Evolutionary conservation across 2,797 vertebrate species (phyloP).

Genomic region (Anisognathus igniventris): DNA sequence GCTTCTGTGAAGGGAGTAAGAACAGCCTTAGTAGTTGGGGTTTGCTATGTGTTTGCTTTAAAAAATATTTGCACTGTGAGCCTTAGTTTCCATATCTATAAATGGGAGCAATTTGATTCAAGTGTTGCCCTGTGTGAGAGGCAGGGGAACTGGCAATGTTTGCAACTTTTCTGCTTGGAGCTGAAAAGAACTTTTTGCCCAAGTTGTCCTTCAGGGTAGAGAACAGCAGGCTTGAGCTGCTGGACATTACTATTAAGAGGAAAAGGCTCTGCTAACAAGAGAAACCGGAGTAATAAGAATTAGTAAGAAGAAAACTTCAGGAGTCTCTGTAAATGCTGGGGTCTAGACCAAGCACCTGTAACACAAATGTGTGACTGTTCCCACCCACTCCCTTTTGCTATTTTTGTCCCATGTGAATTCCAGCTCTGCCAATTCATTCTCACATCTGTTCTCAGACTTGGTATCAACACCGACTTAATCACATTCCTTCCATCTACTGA

Average conservation of each 20-base stretch:
- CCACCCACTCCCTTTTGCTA: constrained; percentile 37
- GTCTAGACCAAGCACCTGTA: constrained; percentile 55
- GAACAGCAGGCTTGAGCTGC: neutral
- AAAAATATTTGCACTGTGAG: neutral
- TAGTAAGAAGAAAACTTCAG: neutral
- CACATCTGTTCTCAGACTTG: constrained; percentile 51
- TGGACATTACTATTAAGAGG: neutral
- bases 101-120: neutral
- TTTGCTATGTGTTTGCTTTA: neutral
- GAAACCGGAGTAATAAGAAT: neutral
- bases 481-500: constrained; percentile 40
- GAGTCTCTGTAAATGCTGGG: neutral
- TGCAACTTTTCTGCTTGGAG: neutral
- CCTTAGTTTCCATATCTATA: neutral
- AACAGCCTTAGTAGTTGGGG: neutral
- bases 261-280: neutral
- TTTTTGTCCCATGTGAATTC: constrained; percentile 46
- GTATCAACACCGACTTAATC: constrained; percentile 25
- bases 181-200: neutral
- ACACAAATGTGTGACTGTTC: constrained; percentile 23
- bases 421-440: constrained; percentile 35
- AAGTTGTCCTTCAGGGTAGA: neutral
- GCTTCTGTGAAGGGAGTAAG: neutral
- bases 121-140: neutral
- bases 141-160: neutral